Conservation (phyloP, 2,888 invertebrate species). For the Limulus polyphemus region DNA sequence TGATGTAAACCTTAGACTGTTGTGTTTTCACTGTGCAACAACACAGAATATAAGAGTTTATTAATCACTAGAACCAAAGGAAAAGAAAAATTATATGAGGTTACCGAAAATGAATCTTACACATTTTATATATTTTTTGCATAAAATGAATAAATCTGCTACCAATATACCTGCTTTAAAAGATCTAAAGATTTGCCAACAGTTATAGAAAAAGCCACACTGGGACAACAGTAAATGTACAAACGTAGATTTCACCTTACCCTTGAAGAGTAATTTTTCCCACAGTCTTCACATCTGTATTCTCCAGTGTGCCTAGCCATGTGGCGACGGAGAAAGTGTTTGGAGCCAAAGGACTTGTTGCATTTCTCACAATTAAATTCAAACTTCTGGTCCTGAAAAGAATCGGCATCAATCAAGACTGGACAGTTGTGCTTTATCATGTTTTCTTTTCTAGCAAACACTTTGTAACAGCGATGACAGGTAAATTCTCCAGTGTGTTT, state of each 20-base stretch:
- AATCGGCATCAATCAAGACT: slow-evolving; percentile 4
- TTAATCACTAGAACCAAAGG: too few species aligned
- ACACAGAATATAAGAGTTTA: too few species aligned
- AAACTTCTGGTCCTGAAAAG: slow-evolving; percentile 29
- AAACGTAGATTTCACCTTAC: not conserved
- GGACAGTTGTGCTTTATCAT: slow-evolving; percentile 30
- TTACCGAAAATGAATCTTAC: too few species aligned
- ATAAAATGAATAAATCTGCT: too few species aligned
- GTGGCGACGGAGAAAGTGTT: slow-evolving; percentile 42
- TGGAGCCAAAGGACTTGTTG: slow-evolving; percentile 38
- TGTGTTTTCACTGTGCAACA: too few species aligned
- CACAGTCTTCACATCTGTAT: slow-evolving; percentile 35
- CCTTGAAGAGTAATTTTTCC: slow-evolving; percentile 32
- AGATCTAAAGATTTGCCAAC: too few species aligned
- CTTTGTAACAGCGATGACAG: slow-evolving; percentile 39
- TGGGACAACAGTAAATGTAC: too few species aligned
- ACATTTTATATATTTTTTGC: too few species aligned
- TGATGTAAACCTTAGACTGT: too few species aligned
- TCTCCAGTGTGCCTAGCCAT: slow-evolving; percentile 37
- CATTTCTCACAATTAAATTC: slow-evolving; percentile 33
- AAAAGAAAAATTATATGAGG: too few species aligned
- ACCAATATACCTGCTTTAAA: too few species aligned
- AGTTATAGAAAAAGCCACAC: too few species aligned
- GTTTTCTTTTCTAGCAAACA: slow-evolving; percentile 41
- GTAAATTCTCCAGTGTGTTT: slow-evolving; percentile 43